These are phyloP conservation scores for Phymorhynchus buccinoides DNA, from an alignment of 1,140 invertebrate genomes.

Conservation along the genomic window DNA sequence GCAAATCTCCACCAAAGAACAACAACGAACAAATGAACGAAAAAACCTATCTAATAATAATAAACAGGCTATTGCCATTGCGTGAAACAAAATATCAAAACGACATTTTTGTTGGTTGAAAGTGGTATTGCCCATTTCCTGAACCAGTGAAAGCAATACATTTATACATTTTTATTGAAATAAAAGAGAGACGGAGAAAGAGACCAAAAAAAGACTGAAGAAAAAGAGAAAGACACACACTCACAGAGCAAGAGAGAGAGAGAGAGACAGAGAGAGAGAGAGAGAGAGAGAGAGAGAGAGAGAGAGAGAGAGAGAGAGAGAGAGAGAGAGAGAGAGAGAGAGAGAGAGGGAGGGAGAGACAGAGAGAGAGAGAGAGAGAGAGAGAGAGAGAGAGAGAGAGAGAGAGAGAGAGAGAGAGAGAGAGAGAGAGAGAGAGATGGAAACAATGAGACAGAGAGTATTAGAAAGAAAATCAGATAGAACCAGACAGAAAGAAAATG, in stretches of 20 bases:
- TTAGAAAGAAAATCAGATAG: background rate
- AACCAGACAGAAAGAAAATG: background rate
- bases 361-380: background rate
- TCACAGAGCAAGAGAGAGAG: background rate
- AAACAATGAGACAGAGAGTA: background rate
- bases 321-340: background rate
- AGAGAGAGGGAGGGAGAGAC: background rate
- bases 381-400: background rate
- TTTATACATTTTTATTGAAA: background rate
- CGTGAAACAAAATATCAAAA: too few species aligned
- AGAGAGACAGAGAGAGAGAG: background rate
- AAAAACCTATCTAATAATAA: too few species aligned
- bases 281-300: background rate
- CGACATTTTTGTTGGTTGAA: too few species aligned
- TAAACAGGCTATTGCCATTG: too few species aligned
- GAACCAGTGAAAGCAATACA: too few species aligned
- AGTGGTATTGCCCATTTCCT: too few species aligned
- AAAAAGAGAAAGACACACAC: conserved; percentile 11
- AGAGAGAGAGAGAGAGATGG: background rate
- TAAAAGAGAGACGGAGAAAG: background rate
- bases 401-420: conserved; percentile 4
- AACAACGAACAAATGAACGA: too few species aligned
- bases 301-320: background rate
- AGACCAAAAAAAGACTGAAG: background rate
- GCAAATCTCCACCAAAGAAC: too few species aligned